These are phyloP conservation scores for Lordiphosa fenestrarum DNA, from an alignment of 2,888 invertebrate genomes.

Conservation along the genomic window DNA sequence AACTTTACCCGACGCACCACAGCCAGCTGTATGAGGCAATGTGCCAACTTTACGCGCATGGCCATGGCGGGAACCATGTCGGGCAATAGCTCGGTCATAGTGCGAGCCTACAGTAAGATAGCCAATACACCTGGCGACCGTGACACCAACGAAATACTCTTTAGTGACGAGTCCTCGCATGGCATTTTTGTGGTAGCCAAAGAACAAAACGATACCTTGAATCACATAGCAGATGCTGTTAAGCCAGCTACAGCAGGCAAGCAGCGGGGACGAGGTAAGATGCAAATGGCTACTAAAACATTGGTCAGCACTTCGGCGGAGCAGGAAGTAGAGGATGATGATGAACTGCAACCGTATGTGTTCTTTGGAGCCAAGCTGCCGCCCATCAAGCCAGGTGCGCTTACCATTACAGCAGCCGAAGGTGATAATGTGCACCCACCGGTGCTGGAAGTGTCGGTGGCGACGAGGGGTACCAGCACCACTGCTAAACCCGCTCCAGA, in stretches of 20 bases:
- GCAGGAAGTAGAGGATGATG: constrained; percentile 61
- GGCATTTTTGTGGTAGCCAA: constrained; percentile 79
- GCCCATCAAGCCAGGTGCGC: constrained; percentile 77
- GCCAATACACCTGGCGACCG: constrained; percentile 56
- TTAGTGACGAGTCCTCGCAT: constrained; percentile 80
- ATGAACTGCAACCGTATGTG: constrained; percentile 86
- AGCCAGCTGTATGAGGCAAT: constrained; percentile 80
- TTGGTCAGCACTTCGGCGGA: constrained; percentile 42
- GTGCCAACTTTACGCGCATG: constrained; percentile 75
- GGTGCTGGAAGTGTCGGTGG: constrained; percentile 84
- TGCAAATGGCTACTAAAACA: constrained; percentile 17
- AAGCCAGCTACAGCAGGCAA: constrained; percentile 52
- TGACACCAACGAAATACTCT: constrained; percentile 79
- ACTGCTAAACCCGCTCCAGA: constrained; percentile 17
- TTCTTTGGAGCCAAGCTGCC: constrained; percentile 86
- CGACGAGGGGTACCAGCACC: constrained; percentile 61
- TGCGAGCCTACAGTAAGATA: constrained; percentile 33
- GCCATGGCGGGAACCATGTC: constrained; percentile 41
- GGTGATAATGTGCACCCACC: constrained; percentile 81
- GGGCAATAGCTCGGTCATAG: constrained; percentile 46
- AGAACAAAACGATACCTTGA: constrained; percentile 78
- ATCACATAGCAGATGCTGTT: constrained; percentile 73
- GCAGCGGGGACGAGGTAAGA: constrained; percentile 59
- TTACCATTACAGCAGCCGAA: constrained; percentile 79
- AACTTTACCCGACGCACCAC: constrained; percentile 80